A percentile compares a stretch with the other conserved stretches of the same genome.
These are phyloP conservation scores for Altica lythri DNA, from an alignment of 2,888 invertebrate genomes.

Conservation along the genomic window DNA sequence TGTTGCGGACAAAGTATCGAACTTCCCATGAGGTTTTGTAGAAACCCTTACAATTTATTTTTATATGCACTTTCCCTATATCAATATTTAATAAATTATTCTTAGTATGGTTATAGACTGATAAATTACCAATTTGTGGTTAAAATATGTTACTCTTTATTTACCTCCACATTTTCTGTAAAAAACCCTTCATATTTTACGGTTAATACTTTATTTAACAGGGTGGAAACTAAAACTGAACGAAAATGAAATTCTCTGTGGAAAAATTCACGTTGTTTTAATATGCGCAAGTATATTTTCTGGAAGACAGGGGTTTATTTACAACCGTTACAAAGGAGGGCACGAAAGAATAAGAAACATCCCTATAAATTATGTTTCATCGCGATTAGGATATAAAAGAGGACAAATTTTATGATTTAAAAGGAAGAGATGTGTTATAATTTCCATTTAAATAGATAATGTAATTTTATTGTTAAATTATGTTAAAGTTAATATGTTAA, in stretches of 20 bases:
- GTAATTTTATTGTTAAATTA: constrained; percentile 3
- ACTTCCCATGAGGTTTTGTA: no score
- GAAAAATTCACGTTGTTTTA: constrained; percentile 21
- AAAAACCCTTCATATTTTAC: constrained; percentile 13
- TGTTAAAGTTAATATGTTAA: no score
- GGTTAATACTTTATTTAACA: constrained; percentile 23
- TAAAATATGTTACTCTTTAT: no score
- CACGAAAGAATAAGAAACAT: constrained; percentile 20
- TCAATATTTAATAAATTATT: no score
- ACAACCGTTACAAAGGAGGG: constrained; percentile 25
- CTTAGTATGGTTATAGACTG: no score
- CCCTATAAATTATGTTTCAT: constrained; percentile 24
- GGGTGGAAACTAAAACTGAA: constrained; percentile 21
- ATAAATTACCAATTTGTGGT: no score
- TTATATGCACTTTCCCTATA: no score
- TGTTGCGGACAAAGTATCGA: no score
- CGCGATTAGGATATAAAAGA: constrained; percentile 26
- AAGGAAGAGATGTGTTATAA: constrained; percentile 13
- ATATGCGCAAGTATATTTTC: constrained; percentile 26
- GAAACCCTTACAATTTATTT: no score
- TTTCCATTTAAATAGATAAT: constrained; percentile 24
- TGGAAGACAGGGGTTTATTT: constrained; percentile 24
- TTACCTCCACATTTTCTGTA: no score
- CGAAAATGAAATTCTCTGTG: constrained; percentile 18
- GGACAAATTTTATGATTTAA: constrained; percentile 26